phyloP scores from a whole-genome alignment of 2,113 vertebrate genomes.

The Nothobranchius kuhntae region DNA sequence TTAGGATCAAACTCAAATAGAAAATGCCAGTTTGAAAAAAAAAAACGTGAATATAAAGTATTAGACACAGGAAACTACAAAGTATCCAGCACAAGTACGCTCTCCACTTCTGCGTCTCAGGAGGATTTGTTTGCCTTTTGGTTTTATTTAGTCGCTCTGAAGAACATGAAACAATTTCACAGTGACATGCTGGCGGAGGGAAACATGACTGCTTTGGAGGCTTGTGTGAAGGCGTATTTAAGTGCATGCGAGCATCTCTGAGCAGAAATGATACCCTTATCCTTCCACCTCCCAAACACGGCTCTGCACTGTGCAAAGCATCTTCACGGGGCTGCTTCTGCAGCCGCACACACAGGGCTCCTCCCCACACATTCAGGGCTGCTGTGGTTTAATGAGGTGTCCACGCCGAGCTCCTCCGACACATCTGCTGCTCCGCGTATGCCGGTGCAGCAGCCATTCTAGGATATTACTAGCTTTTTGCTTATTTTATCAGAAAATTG shows the following conservation, averaged over 20 bases:
- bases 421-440: slow-evolving; percentile 26
- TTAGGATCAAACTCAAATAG: slow-evolving; percentile 33
- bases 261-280: slow-evolving; percentile 39
- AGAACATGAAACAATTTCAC: slow-evolving; percentile 63
- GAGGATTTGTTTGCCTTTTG: slow-evolving; percentile 63
- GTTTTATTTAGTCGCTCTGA: slow-evolving; percentile 69
- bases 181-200: slow-evolving; percentile 46
- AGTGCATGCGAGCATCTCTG: slow-evolving; percentile 5
- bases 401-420: slow-evolving; percentile 28
- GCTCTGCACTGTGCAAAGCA: slow-evolving; percentile 27
- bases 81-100: slow-evolving; percentile 49
- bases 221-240: slow-evolving; percentile 17
- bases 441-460: not conserved
- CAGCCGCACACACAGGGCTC: slow-evolving; percentile 35
- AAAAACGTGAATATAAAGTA: slow-evolving; percentile 59
- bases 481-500: too few relatives aligned
- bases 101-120: slow-evolving; percentile 35
- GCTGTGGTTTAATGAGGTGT: slow-evolving; percentile 48
- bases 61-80: slow-evolving; percentile 58
- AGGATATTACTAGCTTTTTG: not conserved
- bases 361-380: slow-evolving; percentile 16
- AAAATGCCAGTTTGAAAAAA: slow-evolving; percentile 63
- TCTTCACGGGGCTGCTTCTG: slow-evolving; percentile 12
- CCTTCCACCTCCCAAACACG: not conserved
- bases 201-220: slow-evolving; percentile 33